Base-by-base conservation (phyloP, 2,888 invertebrate species). In the Diarsia brunnea region DNA sequence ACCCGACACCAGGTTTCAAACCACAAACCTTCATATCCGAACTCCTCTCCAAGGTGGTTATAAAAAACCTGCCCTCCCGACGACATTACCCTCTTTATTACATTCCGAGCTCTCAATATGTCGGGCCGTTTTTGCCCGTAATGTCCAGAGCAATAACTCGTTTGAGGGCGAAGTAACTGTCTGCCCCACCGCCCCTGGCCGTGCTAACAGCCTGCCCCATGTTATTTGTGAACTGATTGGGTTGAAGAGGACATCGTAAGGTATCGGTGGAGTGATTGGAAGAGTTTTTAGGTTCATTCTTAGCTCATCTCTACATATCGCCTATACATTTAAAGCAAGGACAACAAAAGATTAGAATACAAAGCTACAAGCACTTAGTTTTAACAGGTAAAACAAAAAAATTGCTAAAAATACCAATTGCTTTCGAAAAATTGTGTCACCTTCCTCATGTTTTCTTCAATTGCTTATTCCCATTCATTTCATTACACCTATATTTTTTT, bases 41-140 rank as follows among this genome's bases (percentile, higher is more conserved):
- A 63, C 79, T 78, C 69, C 27, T 61, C 73, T 81, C 63, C 43
- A 79, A 87, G 84, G 84, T 88, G 75, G 82, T 72, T 81, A 85
- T 82, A 89, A 87, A 88, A 89, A 87, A 78, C 73, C 78, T 84
- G 80, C 81, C 79, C 72, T 76, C 76, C 80, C 84, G 79, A 76
- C 83, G 87, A 89, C 86, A 90, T 89, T 90, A 91, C 91, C 91
- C 91, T 87, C 90, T 89, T 91, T 92, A 92, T 92, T 92, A 91
- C 91, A 92, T 92, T 92, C 92, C 92, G 73, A 89, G 88, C 87
- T 89, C 89, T 91, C 91, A 87, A 87, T 87, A 87, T 87, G 87
- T 90, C 89, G 89, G 88, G 79, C 87, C 87, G 87, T 91, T 91
- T 91, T 91, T 91, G 89, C 86, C 86, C 87, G 89, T 90, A 87